Percentiles rank a stretch among this genome's conserved stretches.
These are phyloP conservation scores for Dipodomys merriami DNA, from an alignment of 2,113 vertebrate species.

Conservation along the genomic window DNA sequence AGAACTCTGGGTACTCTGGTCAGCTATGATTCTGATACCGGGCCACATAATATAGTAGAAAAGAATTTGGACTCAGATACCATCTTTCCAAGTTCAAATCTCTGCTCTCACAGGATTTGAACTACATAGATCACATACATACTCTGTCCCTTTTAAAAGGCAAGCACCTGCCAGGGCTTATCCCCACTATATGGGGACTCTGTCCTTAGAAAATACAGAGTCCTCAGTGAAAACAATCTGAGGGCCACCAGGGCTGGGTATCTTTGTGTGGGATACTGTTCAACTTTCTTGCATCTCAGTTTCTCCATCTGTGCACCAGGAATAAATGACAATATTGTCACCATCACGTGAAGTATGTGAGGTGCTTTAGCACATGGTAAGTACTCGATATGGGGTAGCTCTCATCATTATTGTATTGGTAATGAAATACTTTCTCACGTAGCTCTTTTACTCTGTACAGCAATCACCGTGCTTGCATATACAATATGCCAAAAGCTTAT, in stretches of 20 bases:
- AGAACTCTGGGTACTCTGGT: rapidly evolving
- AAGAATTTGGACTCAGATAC: not conserved
- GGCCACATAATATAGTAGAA: rapidly evolving
- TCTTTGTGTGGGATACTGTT: not conserved
- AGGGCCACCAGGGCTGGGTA: rapidly evolving
- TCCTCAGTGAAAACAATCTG: rapidly evolving
- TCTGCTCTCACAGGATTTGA: not conserved
- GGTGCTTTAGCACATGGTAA: not conserved
- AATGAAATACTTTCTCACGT: not conserved
- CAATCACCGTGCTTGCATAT: not conserved
- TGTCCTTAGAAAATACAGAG: not conserved
- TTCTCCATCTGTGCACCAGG: not conserved
- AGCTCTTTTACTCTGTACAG: not conserved
- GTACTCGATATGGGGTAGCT: rapidly evolving
- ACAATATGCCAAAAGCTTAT: not conserved
- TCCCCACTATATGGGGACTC: not conserved
- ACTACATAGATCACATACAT: not conserved
- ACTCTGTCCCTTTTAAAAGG: not conserved
- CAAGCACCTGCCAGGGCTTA: not conserved
- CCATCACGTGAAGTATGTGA: rapidly evolving
- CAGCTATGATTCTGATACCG: rapidly evolving
- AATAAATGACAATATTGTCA: not conserved
- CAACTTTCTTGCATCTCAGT: not conserved
- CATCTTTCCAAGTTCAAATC: not conserved
- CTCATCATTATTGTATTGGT: not conserved